phyloP scores from a whole-genome alignment of 2,113 vertebrate species.

The Ameiurus melas region DNA sequence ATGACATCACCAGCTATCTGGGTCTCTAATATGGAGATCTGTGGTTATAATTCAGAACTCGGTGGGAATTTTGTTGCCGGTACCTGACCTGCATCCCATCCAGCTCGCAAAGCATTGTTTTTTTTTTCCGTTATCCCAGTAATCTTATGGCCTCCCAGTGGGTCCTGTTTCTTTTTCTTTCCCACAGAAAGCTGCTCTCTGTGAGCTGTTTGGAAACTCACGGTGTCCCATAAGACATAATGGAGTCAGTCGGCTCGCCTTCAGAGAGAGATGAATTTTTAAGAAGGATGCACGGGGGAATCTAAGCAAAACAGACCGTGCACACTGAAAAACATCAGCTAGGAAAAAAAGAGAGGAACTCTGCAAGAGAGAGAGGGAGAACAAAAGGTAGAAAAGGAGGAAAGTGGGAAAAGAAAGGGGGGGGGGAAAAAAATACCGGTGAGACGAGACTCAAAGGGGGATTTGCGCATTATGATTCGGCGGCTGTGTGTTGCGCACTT shows the following conservation, averaged over 20 bases:
- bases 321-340: conserved; percentile 53
- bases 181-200: conserved; percentile 66
- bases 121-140: conserved; percentile 58
- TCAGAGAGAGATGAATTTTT: conserved; percentile 65
- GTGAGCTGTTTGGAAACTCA: conserved; percentile 62
- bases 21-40: not conserved
- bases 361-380: conserved; percentile 4
- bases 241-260: conserved; percentile 59
- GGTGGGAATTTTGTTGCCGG: conserved; percentile 13
- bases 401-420: conserved; percentile 51
- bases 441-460: conserved; percentile 68
- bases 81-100: conserved; percentile 18
- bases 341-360: not conserved
- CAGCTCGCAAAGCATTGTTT: not conserved
- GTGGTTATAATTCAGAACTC: conserved; percentile 38
- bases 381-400: not conserved
- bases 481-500: conserved; percentile 76
- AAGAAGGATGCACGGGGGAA: conserved; percentile 59
- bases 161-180: conserved; percentile 60
- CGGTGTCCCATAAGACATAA: conserved; percentile 63
- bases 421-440: conserved; percentile 39
- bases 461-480: conserved; percentile 77
- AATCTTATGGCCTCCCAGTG: conserved; percentile 62
- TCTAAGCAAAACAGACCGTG: conserved; percentile 55
- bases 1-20: not conserved